Base-by-base conservation (phyloP, 2,888 invertebrate genomes). In the Ophion ventricosus region DNA sequence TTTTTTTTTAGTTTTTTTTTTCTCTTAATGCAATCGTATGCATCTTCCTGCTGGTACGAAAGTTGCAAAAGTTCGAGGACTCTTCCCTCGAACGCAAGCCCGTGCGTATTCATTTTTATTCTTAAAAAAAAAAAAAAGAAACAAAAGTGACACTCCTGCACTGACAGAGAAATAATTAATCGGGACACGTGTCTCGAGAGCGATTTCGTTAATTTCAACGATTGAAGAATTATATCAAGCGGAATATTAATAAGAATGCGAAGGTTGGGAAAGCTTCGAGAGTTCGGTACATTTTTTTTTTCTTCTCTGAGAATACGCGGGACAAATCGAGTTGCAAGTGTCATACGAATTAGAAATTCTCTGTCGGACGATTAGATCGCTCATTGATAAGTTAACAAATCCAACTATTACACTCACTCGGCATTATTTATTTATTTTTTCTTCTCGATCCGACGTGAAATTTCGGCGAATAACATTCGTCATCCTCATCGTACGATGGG, bases 111-210 rank as follows among this genome's bases (percentile, higher is more conserved):
- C 59, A 77, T 56, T 26, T 40, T 56, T 14, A 29, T 74, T 56
- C 5, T n/a, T 29, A 35, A 0, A 14, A 43, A 2, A 43, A 66
- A 66, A 20, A 49, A 17, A 43, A 66, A 67, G 14, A 72, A 17
- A 43, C 59, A 67, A 11, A 72, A 43, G 59, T 54, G 67, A 73
- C 35, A 72, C 49, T 73, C 61, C 72, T 73, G 83, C 73, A 80
- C 26, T 57, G 75, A 76, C 76, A 54, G 59, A 79, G 40, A 20
- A 57, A 72, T 72, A 67, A 61, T 54, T 80, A 63, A 20, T 35
- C 43, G 70, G 20, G 64, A 43, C 35, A 57, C 25, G 54, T 35
- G 74, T 43, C 23, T 25, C 11, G 35, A 29, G 49, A 57, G 23
- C 10, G n/a, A 29, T 59, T 59, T 63, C 64, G n/a, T 64, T 64